Percentiles rank a stretch among this genome's conserved stretches.
phyloP scores from a whole-genome alignment of 1,140 invertebrate species.

The Thalassaphorura encarpata region DNA sequence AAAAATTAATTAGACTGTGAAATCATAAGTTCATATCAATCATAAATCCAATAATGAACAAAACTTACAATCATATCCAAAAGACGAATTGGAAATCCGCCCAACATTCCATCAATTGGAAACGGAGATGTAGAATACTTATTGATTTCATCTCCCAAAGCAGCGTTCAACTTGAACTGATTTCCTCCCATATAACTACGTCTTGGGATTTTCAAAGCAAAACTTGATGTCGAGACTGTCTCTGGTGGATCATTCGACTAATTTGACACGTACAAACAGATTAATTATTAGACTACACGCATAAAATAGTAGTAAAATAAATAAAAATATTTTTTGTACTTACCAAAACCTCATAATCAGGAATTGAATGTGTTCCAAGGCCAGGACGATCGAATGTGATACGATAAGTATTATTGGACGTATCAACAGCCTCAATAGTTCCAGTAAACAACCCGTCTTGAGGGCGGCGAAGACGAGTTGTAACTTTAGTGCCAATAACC shows the following conservation, averaged over 20 bases:
- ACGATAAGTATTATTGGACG: constrained; percentile 91
- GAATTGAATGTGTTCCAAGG: constrained; percentile 89
- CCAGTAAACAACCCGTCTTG: constrained; percentile 96
- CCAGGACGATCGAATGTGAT: constrained; percentile 91
- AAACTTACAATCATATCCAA: constrained; percentile 67
- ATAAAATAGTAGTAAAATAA: neutral
- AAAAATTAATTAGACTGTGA: neutral
- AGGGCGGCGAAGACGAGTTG: constrained; percentile 75
- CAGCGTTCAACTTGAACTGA: constrained; percentile 33
- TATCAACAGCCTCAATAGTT: constrained; percentile 93
- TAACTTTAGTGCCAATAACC: constrained; percentile 93
- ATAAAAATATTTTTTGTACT: constrained; percentile 23
- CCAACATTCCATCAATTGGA: constrained; percentile 47
- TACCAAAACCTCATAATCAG: constrained; percentile 88
- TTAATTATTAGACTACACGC: neutral
- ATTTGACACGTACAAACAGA: constrained; percentile 24
- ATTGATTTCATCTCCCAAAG: constrained; percentile 36
- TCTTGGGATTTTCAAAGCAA: constrained; percentile 70
- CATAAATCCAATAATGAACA: neutral
- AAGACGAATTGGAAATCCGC: constrained; percentile 73
- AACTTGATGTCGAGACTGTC: constrained; percentile 75
- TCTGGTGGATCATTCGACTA: constrained; percentile 80
- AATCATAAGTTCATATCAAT: neutral
- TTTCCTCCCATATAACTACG: constrained; percentile 35
- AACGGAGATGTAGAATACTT: constrained; percentile 39